A percentile compares a stretch with the other conserved stretches of the same genome.
Conservation (phyloP, 2,113 vertebrate species). For the Amblyopsis rosae region DNA sequence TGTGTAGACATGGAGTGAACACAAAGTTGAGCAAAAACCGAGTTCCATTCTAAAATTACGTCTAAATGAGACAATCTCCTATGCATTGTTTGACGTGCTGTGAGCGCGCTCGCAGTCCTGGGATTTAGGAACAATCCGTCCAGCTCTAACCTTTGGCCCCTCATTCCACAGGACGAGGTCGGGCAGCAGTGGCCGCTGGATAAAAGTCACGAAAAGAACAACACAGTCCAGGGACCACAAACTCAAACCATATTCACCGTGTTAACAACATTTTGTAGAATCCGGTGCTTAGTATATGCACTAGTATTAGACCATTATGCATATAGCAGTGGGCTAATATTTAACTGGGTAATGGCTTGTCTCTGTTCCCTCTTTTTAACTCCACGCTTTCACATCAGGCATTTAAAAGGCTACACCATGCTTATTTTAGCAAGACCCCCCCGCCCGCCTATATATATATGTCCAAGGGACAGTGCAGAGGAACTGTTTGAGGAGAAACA, state of each 20-base stretch:
- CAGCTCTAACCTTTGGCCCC: slow-evolving; percentile 69
- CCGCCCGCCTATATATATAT: no score
- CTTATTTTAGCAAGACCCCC: no score
- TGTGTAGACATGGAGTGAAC: no score
- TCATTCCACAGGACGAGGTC: slow-evolving; percentile 71
- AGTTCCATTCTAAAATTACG: background rate
- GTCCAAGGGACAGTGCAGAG: no score
- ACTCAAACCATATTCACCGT: background rate
- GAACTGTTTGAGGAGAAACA: no score
- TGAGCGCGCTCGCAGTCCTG: slow-evolving; percentile 51
- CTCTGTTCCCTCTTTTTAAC: no score
- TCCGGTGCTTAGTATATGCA: background rate
- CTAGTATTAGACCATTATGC: no score
- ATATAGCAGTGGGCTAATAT: no score
- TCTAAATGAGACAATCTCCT: background rate
- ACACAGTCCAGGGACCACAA: slow-evolving; percentile 9
- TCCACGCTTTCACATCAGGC: no score
- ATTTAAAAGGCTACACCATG: no score
- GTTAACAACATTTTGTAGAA: background rate
- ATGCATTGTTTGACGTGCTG: slow-evolving; percentile 31
- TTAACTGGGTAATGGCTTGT: no score
- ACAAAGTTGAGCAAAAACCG: no score
- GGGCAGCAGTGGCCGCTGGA: slow-evolving; percentile 37
- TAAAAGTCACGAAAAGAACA: slow-evolving; percentile 44
- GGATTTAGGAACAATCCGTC: slow-evolving; percentile 70